Evolutionary conservation across 2,113 vertebrate genomes (phyloP), one percentile per base, ranked within the genome.

Genomic region (Myotis brandtii): DNA sequence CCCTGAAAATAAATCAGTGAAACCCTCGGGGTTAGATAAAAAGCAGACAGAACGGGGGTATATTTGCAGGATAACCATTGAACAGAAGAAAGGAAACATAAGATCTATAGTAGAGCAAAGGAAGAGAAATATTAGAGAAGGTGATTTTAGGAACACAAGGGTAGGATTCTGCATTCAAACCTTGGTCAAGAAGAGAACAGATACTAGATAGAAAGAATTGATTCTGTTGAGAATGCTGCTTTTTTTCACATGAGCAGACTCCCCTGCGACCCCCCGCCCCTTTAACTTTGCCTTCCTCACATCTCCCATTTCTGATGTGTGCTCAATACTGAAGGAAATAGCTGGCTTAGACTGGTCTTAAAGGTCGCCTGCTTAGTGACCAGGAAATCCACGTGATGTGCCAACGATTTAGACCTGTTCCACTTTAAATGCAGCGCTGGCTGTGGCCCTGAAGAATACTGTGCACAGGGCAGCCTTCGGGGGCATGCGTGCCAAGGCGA

Each of bases 361-460:
- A 92, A 96, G 84, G 87, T 81, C 9, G 7, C 12, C 54, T 75
- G 46, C 17, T 95, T 94, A 92, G 30, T 90, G 90, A 96, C 37
- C n/a, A 86, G 76, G 92, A 97, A 91, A 77, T 73, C 73, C 79
- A 59, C 86, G 97, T 32, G 40, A 54, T 52, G 75, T 95, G 94
- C 52, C 17, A 43, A 20, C 40, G 96, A 92, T 40, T 87, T 69
- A 77, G 72, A 86, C 69, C n/a, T 77, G 23, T 14, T 92, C 8
- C 50, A 43, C 3, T n/a, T n/a, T 75, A 69, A 96, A 54, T 14
- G 11, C 20, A 89, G 30, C 34, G 23, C 6, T 59, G 40, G 27
- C 70, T 48, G 8, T 17, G n/a, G 73, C 67, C 43, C 32, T 48
- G 69, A 94, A 92, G 64, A 93, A 95, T 9, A 17, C 27, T 37